phyloP scores from a whole-genome alignment of 2,888 invertebrate species.

The Lasioglossum leucozonium region DNA sequence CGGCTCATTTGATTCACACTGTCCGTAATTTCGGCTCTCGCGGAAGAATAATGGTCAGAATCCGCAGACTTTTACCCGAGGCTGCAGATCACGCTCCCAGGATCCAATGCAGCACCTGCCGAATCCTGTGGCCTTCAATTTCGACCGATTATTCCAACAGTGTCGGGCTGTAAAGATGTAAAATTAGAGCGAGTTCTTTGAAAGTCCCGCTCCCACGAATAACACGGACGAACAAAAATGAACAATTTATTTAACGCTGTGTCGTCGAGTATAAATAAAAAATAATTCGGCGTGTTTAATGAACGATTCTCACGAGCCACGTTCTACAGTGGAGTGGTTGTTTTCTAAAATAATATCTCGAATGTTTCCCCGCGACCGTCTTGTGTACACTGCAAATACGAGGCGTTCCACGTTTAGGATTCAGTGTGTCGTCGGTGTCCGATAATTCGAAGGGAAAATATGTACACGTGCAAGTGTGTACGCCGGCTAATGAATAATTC shows the following conservation, averaged over 20 bases:
- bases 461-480: neutral
- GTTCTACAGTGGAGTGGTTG: neutral
- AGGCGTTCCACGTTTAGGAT: neutral
- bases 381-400: conserved; percentile 1
- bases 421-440: neutral
- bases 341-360: neutral
- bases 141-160: conserved; percentile 38
- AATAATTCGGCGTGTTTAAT: neutral
- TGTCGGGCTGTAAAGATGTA: neutral
- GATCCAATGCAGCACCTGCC: conserved; percentile 67
- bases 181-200: too few species aligned
- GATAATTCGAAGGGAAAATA: neutral
- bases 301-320: neutral
- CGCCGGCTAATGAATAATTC: conserved; percentile 10
- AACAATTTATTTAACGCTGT: too few species aligned
- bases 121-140: conserved; percentile 55
- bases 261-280: too few species aligned
- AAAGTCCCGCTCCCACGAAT: too few species aligned
- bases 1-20: conserved; percentile 79
- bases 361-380: neutral
- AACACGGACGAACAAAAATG: too few species aligned
- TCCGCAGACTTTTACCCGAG: conserved; percentile 72
- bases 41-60: conserved; percentile 74
- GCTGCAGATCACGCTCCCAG: conserved; percentile 50
- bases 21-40: conserved; percentile 76